Evolutionary conservation across 2,113 vertebrate genomes (phyloP).

Genomic region (Bubalus kerabau): DNA sequence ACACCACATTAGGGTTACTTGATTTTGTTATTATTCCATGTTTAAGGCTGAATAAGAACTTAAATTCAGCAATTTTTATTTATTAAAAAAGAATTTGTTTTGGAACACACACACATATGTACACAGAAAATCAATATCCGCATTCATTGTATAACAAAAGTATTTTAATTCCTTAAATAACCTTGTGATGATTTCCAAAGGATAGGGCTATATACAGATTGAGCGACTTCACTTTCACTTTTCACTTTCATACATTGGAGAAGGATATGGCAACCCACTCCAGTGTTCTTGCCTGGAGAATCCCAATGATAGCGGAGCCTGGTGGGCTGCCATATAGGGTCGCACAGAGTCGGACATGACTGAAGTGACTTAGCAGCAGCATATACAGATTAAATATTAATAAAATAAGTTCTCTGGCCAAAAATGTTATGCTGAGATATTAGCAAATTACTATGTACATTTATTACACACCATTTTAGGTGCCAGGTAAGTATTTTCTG

Average conservation of each 20-base stretch:
- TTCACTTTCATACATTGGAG: no score
- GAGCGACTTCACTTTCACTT: no score
- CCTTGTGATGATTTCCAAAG: neutral
- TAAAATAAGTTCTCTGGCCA: neutral
- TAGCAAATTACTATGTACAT: neutral
- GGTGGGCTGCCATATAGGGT: no score
- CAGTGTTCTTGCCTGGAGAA: no score
- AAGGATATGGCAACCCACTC: no score
- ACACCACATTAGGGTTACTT: neutral
- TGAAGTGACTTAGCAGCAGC: no score
- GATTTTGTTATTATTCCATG: neutral
- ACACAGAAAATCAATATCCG: neutral
- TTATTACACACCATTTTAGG: neutral
- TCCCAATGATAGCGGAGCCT: no score
- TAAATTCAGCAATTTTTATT: neutral
- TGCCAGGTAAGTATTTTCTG: neutral
- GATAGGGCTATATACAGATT: neutral
- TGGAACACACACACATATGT: neutral
- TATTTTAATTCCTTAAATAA: neutral
- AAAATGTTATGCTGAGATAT: neutral
- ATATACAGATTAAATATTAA: neutral
- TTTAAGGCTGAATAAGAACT: neutral
- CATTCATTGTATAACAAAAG: neutral
- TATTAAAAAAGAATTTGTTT: neutral
- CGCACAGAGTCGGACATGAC: no score